These are phyloP conservation scores for Acromyrmex heyeri DNA, from an alignment of 1,140 invertebrate genomes.

Conservation along the genomic window DNA sequence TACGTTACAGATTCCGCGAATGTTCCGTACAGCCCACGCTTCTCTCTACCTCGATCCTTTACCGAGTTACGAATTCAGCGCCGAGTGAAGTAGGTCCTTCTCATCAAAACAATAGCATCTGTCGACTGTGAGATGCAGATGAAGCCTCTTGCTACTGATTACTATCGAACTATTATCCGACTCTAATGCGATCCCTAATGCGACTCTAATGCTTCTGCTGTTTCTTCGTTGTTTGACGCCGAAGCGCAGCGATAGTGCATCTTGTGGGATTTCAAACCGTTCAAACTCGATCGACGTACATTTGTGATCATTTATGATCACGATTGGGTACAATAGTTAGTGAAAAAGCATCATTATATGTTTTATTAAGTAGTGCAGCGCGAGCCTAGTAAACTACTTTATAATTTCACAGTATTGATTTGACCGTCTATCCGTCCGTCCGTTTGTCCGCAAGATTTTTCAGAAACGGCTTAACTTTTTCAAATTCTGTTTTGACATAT, in stretches of 20 bases:
- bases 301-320: neutral
- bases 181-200: conserved; percentile 38
- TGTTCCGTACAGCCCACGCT: conserved; percentile 32
- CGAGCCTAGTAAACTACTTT: too few species aligned
- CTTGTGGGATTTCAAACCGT: conserved; percentile 10
- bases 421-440: too few species aligned
- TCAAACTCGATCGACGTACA: neutral
- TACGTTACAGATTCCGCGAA: conserved; percentile 61
- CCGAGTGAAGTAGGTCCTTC: conserved; percentile 27
- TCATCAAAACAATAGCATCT: conserved; percentile 15
- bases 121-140: conserved; percentile 18
- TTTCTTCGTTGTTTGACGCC: conserved; percentile 18
- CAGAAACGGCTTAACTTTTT: too few species aligned
- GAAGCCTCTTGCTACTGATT: conserved; percentile 40
- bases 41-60: conserved; percentile 16
- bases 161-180: conserved; percentile 24
- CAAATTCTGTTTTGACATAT: too few species aligned
- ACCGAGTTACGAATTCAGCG: conserved; percentile 55
- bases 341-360: neutral
- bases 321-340: neutral
- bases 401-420: too few species aligned
- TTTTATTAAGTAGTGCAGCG: neutral
- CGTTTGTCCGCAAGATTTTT: too few species aligned
- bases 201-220: conserved; percentile 42
- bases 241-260: neutral